Conservation (phyloP, 2,113 vertebrate genomes). For the Nannospalax galili region DNA sequence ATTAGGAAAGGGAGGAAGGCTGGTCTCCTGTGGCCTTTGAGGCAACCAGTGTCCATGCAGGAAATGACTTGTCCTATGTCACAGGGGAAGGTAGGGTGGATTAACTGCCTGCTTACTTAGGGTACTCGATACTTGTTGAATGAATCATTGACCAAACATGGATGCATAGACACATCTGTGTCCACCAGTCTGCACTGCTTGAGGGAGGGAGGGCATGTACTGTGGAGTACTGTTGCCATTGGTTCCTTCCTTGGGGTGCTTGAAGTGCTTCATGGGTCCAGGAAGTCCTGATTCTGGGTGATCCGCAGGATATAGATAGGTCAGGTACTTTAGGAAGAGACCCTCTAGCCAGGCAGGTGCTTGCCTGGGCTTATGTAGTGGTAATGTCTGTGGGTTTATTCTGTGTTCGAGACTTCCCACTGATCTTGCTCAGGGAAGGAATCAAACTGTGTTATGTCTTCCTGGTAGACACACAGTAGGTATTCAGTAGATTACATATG, state of each 20-base stretch:
- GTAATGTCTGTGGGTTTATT: neutral
- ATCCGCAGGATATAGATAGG: neutral
- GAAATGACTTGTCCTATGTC: constrained; percentile 11
- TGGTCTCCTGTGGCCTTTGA: neutral
- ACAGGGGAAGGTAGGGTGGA: neutral
- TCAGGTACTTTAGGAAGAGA: neutral
- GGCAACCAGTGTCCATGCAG: neutral
- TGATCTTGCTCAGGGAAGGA: neutral
- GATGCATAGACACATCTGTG: neutral
- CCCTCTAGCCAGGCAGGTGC: neutral
- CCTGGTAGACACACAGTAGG: neutral
- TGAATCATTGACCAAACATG: neutral
- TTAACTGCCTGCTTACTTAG: neutral
- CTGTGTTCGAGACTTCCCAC: neutral
- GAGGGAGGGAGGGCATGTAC: neutral
- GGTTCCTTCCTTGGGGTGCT: neutral
- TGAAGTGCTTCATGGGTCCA: neutral
- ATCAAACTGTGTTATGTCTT: neutral
- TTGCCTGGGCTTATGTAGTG: neutral
- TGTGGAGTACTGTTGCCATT: neutral
- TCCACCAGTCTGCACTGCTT: neutral
- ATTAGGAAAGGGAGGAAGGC: neutral
- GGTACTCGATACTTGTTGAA: neutral
- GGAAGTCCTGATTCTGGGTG: neutral
- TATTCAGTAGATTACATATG: neutral